phyloP scores from a whole-genome alignment of 2,888 invertebrate genomes.

The Drosophila quinaria region DNA sequence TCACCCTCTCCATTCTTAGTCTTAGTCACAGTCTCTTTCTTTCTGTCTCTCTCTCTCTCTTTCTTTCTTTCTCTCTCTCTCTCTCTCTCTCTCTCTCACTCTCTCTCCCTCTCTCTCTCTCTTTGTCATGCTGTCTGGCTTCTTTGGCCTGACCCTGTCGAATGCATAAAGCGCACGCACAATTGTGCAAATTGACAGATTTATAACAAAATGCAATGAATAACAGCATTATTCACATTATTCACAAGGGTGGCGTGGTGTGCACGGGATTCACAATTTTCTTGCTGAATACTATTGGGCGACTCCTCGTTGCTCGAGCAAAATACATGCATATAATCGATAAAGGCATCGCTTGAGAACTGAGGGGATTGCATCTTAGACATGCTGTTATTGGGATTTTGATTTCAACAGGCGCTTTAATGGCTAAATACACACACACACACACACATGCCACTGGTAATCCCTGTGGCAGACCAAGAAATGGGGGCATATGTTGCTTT shows the following conservation, averaged over 20 bases:
- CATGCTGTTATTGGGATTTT: slow-evolving; percentile 51
- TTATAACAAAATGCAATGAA: slow-evolving; percentile 79
- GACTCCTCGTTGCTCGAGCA: background rate
- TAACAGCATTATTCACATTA: slow-evolving; percentile 71
- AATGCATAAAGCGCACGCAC: slow-evolving; percentile 66
- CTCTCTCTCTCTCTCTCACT: background rate
- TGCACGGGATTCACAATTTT: slow-evolving; percentile 13
- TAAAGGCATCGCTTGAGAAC: background rate
- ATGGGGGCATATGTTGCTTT: slow-evolving; percentile 53
- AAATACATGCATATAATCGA: slow-evolving; percentile 32
- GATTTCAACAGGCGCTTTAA: slow-evolving; percentile 76
- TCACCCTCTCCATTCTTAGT: slow-evolving; percentile 22
- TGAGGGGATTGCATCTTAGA: slow-evolving; percentile 49
- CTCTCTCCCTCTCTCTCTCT: background rate
- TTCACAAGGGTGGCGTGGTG: slow-evolving; percentile 49
- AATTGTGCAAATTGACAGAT: slow-evolving; percentile 82
- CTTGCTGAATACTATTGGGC: slow-evolving; percentile 5
- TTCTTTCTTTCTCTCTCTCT: background rate
- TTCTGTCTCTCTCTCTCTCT: background rate
- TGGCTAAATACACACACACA: slow-evolving; percentile 41
- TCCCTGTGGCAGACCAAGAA: slow-evolving; percentile 55
- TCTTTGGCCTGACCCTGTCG: slow-evolving; percentile 44
- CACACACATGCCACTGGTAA: slow-evolving; percentile 37
- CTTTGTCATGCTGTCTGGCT: background rate
- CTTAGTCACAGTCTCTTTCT: background rate